These are phyloP conservation scores for Crioceris asparagi DNA, from an alignment of 2,888 invertebrate genomes.

Conservation along the genomic window DNA sequence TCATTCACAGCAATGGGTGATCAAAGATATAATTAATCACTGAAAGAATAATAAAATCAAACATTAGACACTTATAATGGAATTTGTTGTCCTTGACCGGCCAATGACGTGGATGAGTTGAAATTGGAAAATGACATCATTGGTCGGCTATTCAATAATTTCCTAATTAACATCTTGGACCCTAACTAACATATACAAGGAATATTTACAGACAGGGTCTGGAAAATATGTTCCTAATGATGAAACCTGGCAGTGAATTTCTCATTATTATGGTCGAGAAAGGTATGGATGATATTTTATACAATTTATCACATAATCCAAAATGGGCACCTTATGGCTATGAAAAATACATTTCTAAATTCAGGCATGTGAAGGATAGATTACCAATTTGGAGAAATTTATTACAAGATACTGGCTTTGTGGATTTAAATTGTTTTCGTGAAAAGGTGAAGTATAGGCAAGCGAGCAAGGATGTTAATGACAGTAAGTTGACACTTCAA, in stretches of 20 bases:
- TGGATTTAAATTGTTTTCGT: background rate
- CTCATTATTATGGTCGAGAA: conserved; percentile 46
- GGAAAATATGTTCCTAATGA: conserved; percentile 51
- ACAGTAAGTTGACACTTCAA: conserved; percentile 1
- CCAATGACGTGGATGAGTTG: no score
- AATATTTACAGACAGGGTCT: conserved; percentile 47
- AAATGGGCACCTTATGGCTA: conserved; percentile 12
- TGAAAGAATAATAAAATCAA: no score
- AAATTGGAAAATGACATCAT: no score
- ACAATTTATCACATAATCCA: conserved; percentile 6
- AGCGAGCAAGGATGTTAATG: background rate
- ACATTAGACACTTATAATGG: no score
- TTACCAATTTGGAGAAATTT: conserved; percentile 5
- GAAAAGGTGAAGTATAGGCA: background rate
- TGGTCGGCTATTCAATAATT: no score
- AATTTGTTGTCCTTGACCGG: no score
- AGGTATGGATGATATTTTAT: conserved; percentile 7
- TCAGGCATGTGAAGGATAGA: conserved; percentile 2
- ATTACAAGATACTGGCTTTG: conserved; percentile 8
- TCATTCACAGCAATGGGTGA: no score
- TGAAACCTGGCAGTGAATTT: conserved; percentile 57
- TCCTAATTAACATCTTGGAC: no score
- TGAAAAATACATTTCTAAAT: conserved; percentile 9
- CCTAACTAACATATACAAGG: no score
- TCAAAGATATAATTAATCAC: no score